Base-by-base conservation (phyloP, 2,113 vertebrate species). In the Onychostruthus taczanowskii region DNA sequence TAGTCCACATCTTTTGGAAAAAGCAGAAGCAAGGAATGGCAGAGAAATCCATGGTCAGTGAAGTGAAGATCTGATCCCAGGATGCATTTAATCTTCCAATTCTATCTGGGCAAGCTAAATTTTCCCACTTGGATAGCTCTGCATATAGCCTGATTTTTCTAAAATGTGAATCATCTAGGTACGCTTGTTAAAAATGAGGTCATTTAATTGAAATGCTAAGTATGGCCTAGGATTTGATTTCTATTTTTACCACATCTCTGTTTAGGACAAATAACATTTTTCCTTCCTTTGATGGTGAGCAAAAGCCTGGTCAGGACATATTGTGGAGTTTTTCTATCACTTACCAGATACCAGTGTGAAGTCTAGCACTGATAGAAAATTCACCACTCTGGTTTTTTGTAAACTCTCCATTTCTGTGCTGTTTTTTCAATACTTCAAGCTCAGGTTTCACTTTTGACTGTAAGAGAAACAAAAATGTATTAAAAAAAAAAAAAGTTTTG, bases 161-260 rank as follows among this genome's bases (percentile, higher is more conserved):
- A 84, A 83, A 80, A 92, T 2, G 39, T 96, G 85, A 95, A 83
- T 94, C 94, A 96, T 76, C 87, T 79, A 96, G 82, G 90, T 88
- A 88, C 0, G 16, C 93, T 91, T 8, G 18, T 88, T 95, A 90
- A 92, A 96, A 96, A 94, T 63, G 52, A 96, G 68, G 88, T 95
- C 87, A 95, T 83, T 90, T 89, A 88, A 96, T 75, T 95, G 83
- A 94, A 94, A 92, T 92, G 90, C 79, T 96, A 90, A 90, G 93
- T 86, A 78, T 6, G 35, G 61, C n/a, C 73, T 59, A 59, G 69
- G 75, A 92, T 90, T 88, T 14, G 10, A 84, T 64, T 92, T 91
- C 90, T 94, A 90, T 93, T 93, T 96, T 94, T 93, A 84, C 49
- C 27, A 73, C 24, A 64, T 69, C 74, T 83, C 74, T 78, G 77